phyloP scores from a whole-genome alignment of 2,888 invertebrate genomes.

The Erebia ligea region DNA sequence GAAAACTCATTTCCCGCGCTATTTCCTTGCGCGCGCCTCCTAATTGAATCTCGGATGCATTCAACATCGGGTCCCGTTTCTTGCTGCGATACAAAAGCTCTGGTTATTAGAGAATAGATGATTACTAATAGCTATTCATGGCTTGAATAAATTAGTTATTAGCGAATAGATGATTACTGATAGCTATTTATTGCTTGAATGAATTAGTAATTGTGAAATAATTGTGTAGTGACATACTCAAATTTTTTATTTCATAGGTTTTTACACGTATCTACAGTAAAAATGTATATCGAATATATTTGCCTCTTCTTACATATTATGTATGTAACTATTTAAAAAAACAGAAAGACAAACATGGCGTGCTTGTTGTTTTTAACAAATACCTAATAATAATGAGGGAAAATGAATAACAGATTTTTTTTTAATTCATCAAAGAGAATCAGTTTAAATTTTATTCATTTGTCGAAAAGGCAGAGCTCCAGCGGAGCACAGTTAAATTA shows the following conservation, averaged over 20 bases:
- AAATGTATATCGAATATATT: too few relatives aligned
- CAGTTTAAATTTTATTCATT: background rate
- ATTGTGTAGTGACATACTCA: too few relatives aligned
- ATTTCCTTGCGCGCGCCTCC: constrained; percentile 61
- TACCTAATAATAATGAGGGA: too few relatives aligned
- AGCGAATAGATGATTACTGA: background rate
- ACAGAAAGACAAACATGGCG: too few relatives aligned
- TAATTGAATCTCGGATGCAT: constrained; percentile 51
- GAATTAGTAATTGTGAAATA: too few relatives aligned
- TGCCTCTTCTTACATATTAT: too few relatives aligned
- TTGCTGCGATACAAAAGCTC: constrained; percentile 6
- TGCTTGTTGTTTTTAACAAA: too few relatives aligned
- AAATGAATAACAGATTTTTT: too few relatives aligned
- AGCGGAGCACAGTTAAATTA: constrained; percentile 28
- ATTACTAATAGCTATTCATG: background rate
- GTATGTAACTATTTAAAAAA: too few relatives aligned
- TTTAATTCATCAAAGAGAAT: background rate
- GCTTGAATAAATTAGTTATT: background rate
- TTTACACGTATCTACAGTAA: too few relatives aligned
- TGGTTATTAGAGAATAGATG: background rate
- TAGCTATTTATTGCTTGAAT: background rate
- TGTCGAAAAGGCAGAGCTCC: background rate
- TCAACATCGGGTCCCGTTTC: constrained; percentile 24
- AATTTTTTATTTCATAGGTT: too few relatives aligned
- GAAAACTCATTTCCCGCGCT: constrained; percentile 76